phyloP scores from a whole-genome alignment of 2,797 vertebrate species.

The Acestrorhynchus altus region DNA sequence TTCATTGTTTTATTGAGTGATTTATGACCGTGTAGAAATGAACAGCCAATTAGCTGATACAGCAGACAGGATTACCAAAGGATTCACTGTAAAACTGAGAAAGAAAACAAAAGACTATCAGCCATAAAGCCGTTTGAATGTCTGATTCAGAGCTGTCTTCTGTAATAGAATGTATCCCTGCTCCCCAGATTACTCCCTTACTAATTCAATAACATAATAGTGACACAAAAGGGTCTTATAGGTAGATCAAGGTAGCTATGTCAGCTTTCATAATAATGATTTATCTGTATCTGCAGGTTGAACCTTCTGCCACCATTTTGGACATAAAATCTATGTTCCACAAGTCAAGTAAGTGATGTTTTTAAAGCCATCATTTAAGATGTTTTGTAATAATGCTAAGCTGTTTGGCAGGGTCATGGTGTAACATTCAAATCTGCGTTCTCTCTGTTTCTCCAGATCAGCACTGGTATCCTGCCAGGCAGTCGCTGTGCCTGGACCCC shows the following conservation, averaged over 20 bases:
- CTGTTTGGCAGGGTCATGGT: slow-evolving; percentile 19
- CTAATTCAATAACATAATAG: too few relatives aligned
- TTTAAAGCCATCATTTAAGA: slow-evolving; percentile 19
- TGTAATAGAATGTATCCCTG: too few relatives aligned
- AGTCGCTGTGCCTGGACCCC: slow-evolving; percentile 91
- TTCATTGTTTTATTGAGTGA: too few relatives aligned
- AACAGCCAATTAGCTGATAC: too few relatives aligned
- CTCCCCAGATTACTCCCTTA: too few relatives aligned
- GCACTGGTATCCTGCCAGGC: slow-evolving; percentile 93
- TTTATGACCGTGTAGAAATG: too few relatives aligned
- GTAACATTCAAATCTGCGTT: slow-evolving; percentile 32
- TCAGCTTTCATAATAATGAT: not conserved
- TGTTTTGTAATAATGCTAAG: slow-evolving; percentile 30
- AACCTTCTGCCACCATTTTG: slow-evolving; percentile 89
- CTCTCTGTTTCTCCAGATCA: slow-evolving; percentile 79
- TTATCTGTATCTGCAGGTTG: slow-evolving; percentile 80
- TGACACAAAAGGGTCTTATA: too few relatives aligned
- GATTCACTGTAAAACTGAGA: too few relatives aligned
- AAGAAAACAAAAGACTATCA: too few relatives aligned
- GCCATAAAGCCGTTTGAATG: too few relatives aligned
- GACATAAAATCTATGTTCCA: slow-evolving; percentile 95
- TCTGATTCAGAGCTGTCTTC: too few relatives aligned
- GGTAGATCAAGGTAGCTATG: not conserved
- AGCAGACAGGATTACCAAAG: too few relatives aligned
- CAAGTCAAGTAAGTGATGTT: slow-evolving; percentile 84